phyloP scores from a whole-genome alignment of 2,888 invertebrate genomes.

The Germaria angustata region DNA sequence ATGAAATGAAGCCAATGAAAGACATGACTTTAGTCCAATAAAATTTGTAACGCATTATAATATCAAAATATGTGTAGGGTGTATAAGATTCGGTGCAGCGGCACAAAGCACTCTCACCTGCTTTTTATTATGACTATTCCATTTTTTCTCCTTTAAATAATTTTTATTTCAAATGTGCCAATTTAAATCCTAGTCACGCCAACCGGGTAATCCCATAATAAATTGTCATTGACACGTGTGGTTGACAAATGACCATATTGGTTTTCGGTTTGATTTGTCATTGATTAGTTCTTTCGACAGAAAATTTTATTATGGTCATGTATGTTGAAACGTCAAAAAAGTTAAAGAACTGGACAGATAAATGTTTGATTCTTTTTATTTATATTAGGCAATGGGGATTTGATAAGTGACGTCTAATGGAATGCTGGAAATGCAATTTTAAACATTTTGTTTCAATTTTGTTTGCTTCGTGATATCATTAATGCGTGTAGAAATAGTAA shows the following conservation, averaged over 20 bases:
- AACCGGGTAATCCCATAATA: conserved; percentile 35
- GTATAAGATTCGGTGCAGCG: too few relatives aligned
- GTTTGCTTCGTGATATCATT: conserved; percentile 59
- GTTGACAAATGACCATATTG: conserved; percentile 54
- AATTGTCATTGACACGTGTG: conserved; percentile 47
- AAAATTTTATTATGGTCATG: conserved; percentile 1
- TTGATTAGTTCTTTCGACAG: conserved; percentile 35
- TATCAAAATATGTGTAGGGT: too few relatives aligned
- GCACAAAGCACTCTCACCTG: too few relatives aligned
- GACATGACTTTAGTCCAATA: too few relatives aligned
- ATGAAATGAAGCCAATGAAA: too few relatives aligned
- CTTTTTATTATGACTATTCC: neutral
- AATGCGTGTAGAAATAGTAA: conserved; percentile 35
- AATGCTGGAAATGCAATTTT: too few relatives aligned
- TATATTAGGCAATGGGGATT: neutral
- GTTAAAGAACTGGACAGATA: neutral
- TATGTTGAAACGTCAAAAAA: neutral
- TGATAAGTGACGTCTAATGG: neutral
- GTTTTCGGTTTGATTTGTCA: conserved; percentile 19
- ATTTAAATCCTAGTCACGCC: conserved; percentile 34
- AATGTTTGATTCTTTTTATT: neutral
- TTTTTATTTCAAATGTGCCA: conserved; percentile 44
- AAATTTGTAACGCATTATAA: too few relatives aligned
- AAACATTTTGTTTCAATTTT: too few relatives aligned
- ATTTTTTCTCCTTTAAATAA: conserved; percentile 14